Conservation (phyloP, 2,888 invertebrate species). For the Brachynemurus nebulosus region DNA sequence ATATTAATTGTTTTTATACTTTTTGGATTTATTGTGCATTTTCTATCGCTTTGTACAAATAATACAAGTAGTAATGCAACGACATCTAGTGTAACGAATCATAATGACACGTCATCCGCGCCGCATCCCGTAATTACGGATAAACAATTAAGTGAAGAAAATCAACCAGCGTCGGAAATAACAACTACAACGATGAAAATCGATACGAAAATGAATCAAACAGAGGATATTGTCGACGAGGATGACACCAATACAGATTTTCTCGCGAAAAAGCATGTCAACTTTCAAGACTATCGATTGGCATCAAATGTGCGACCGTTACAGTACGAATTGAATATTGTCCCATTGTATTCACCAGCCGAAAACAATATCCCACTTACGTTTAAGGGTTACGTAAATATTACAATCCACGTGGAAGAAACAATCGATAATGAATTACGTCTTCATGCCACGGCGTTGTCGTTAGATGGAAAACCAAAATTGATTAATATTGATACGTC, state of each 20-base stretch:
- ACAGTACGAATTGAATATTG: background rate
- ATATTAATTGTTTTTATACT: conserved; percentile 51
- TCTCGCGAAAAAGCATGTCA: background rate
- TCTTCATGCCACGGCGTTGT: background rate
- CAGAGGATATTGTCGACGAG: background rate
- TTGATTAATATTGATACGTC: background rate
- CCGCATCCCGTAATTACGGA: too few species aligned
- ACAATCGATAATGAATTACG: background rate
- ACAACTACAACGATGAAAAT: background rate
- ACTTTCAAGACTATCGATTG: background rate
- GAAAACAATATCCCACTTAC: conserved; percentile 2
- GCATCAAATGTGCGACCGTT: background rate
- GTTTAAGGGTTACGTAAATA: conserved; percentile 1
- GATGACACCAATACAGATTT: background rate
- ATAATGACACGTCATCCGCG: too few species aligned
- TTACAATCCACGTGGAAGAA: background rate
- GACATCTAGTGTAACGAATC: too few species aligned
- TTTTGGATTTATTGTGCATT: conserved; percentile 60
- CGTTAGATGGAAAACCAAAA: conserved; percentile 4
- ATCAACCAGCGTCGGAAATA: background rate
- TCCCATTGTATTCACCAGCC: background rate
- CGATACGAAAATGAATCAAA: background rate
- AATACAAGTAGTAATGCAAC: background rate
- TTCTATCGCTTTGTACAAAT: conserved; percentile 53
- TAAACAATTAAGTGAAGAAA: background rate